Evolutionary conservation across 37 sponge, comb jelly and placozoan species (phyloP), one percentile per base, ranked within the genome.

Genomic region (Petrosia ficiformis): DNA sequence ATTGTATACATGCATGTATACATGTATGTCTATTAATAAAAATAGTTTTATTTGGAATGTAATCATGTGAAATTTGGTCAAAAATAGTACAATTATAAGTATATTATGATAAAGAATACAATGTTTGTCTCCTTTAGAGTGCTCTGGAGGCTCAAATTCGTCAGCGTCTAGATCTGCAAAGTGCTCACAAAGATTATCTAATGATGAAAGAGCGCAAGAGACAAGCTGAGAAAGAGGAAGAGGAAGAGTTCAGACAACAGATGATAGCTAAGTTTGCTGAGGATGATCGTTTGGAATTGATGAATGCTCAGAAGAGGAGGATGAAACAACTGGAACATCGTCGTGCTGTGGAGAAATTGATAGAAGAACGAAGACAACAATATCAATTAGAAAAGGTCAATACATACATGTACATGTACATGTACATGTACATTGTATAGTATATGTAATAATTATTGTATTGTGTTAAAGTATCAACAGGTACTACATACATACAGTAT

Each of bases 221-320:
- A 25, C 68, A 72, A 44, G 95, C 90, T 0, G 71, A 80, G 73
- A 84, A 66, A 68, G 80, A 78, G 38, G 98, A 97, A 70, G 98
- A 97, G 67, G 93, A 91, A 41, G 82, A 67, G 57, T 93, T 87
- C 77, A 75, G 91, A 57, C 78, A 76, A 44, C 88, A 93, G 94
- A 91, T 97, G 95, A 89, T 97, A 93, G 93, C 90, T 37, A 97
- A 97, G 73, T 92, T 92, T 86, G 98, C 98, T 37, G 95, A 92
- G 63, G 98, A 97, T 77, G 98, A 97, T 60, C 78, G 93, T 25
- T 84, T 97, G 71, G 98, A 97, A 65, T 95, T 94, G 71, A 94
- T 97, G 90, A 92, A 81, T 73, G 95, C 95, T 22, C 98, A 97
- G 80, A 97, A 92, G 77, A 57, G 98, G 42, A 67, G 98, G 31